These are phyloP conservation scores for Saccopteryx leptura DNA, from an alignment of 2,113 vertebrate genomes.

Conservation along the genomic window DNA sequence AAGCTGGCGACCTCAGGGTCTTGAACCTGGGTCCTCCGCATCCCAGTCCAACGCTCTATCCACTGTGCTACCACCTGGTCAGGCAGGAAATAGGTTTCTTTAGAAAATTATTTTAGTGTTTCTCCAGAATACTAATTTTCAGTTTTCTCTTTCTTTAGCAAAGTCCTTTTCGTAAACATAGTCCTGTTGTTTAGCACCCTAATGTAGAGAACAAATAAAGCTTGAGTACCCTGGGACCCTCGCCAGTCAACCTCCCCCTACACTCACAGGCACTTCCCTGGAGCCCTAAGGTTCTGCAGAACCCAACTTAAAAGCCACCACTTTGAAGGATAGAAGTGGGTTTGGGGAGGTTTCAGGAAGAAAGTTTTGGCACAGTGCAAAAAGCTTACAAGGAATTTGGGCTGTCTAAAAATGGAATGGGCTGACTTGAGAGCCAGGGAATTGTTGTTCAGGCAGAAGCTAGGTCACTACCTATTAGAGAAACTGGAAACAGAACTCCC, in stretches of 20 bases:
- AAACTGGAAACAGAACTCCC: not conserved
- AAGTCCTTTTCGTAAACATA: not conserved
- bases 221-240: not conserved
- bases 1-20: too few relatives aligned
- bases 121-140: not conserved
- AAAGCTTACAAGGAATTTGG: not conserved
- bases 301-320: not conserved
- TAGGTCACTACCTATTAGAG: not conserved
- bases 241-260: accelerated
- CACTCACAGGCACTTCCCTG: not conserved
- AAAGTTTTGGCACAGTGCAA: not conserved
- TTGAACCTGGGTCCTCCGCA: too few relatives aligned
- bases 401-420: not conserved
- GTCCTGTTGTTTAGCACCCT: not conserved
- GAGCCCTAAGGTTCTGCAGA: not conserved
- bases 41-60: too few relatives aligned
- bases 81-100: not conserved
- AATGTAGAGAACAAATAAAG: not conserved
- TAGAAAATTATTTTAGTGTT: not conserved
- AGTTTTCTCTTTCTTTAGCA: not conserved
- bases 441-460: not conserved
- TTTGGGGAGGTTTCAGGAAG: not conserved
- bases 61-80: too few relatives aligned
- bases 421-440: not conserved
- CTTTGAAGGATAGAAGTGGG: not conserved